Percentiles rank a stretch among this genome's conserved stretches.
phyloP scores from a whole-genome alignment of 2,113 vertebrate species.

The Engraulis encrasicolus region DNA sequence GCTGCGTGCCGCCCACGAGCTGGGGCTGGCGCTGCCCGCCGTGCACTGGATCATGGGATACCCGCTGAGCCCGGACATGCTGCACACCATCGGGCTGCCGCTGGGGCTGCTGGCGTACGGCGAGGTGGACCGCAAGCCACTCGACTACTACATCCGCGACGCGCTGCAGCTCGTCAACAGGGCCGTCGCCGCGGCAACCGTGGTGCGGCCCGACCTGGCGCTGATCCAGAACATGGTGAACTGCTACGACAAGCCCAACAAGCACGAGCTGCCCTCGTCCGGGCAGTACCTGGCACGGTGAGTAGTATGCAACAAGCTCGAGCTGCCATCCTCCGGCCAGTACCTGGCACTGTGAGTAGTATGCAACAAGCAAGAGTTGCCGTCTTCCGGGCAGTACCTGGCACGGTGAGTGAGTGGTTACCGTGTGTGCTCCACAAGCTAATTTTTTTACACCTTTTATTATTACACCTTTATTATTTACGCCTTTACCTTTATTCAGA shows the following conservation, averaged over 20 bases:
- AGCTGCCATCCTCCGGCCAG: slow-evolving; percentile 68
- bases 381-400: slow-evolving; percentile 77
- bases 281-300: slow-evolving; percentile 83
- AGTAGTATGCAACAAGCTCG: slow-evolving; percentile 54
- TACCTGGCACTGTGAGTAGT: slow-evolving; percentile 84
- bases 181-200: slow-evolving; percentile 74
- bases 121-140: slow-evolving; percentile 79
- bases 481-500: too few relatives aligned
- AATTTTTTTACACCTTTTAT: too few relatives aligned
- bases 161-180: slow-evolving; percentile 78
- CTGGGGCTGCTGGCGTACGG: slow-evolving; percentile 87
- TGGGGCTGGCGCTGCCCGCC: slow-evolving; percentile 72
- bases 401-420: slow-evolving; percentile 84
- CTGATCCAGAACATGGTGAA: slow-evolving; percentile 76
- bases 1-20: slow-evolving; percentile 71
- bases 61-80: slow-evolving; percentile 77
- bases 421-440: too few relatives aligned
- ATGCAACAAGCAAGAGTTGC: slow-evolving; percentile 33
- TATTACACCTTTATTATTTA: too few relatives aligned
- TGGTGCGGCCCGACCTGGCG: slow-evolving; percentile 65
- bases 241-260: slow-evolving; percentile 74
- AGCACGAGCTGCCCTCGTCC: slow-evolving; percentile 56
- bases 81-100: slow-evolving; percentile 85
- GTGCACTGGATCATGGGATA: slow-evolving; percentile 91
- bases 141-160: slow-evolving; percentile 86